Evolutionary conservation across 2,113 vertebrate genomes (phyloP), one percentile per base, ranked within the genome.

Genomic region (Orthochromis malagaraziensis): DNA sequence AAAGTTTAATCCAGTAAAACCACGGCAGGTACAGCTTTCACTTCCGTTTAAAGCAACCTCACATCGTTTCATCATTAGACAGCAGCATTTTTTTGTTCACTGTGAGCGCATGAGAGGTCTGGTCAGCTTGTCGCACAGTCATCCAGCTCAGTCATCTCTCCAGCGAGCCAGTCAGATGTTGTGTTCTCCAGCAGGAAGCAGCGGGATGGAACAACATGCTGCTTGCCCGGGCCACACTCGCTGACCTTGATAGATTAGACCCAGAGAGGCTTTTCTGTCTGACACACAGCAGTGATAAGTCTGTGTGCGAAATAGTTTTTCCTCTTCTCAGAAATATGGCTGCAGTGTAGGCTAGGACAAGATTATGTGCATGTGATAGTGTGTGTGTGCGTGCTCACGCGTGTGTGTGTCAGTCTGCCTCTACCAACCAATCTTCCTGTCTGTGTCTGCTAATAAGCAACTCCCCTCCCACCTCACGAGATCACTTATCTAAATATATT

Each of bases 171-270:
- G 68, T 65, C 89, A 84, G 82, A 86, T 81, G 90, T 82, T 54
- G 88, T 86, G 82, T 87, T 90, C 82, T 89, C 77, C 86, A 75
- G 88, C 84, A 55, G 86, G 89, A 91, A 92, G 93, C 91, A 92
- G 90, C 81, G 80, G 92, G 89, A 90, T 85, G 89, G 92, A 96
- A 95, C 94, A 95, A 93, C 93, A 93, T 68, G 79, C 87, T 92
- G 90, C 94, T 94, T 92, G 94, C 92, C 93, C 86, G 84, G 94
- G 93, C 93, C 95, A 95, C 95, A 94, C 94, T 93, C 40, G 90
- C 94, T 96, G 95, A 96, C 96, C 96, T 96, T 96, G 95, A 95
- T 95, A 96, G 95, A 96, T 96, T 96, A 96, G 89, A 93, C 75
- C 63, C 90, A 90, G 90, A 95, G 90, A 94, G 87, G 86, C 89